Evolutionary conservation across 2,113 vertebrate genomes (phyloP), one percentile per base, ranked within the genome.

Genomic region (Dinomys branickii): DNA sequence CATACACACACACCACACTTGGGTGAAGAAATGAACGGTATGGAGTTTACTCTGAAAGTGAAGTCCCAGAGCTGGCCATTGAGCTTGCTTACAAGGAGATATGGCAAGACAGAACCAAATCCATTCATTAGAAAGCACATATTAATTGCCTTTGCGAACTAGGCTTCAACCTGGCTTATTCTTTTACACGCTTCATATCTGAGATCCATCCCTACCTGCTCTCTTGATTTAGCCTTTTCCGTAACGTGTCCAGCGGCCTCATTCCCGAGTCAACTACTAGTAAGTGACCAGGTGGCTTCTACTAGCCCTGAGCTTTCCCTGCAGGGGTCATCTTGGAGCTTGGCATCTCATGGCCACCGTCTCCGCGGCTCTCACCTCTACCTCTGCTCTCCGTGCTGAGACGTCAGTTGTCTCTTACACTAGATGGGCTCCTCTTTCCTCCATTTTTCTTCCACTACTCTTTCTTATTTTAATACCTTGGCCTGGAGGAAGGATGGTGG

Each of bases 111-210:
- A 50, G 52, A 65, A 47, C 2, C 13, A 61, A 77, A 30, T 17
- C 7, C 14, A 78, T 75, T 77, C 35, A 59, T 13, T 91, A 82
- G 65, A 83, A 54, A 54, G 26, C 13, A 47, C 30, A 33, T 69
- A 44, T 87, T 90, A 85, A 24, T 90, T 84, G n/a, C 33, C 3
- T 59, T 73, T 93, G 77, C 47, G 67, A 94, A 38, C 38, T 73
- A 50, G 41, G 33, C 35, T 96, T 93, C 33, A 7, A n/a, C 20
- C 77, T 73, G 41, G 56, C 24, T 67, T 61, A n/a, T 35, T 85
- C 63, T 65, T 19, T 41, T 54, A 17, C 1, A 5, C 17, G 14
- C 26, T 30, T 41, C 13, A 13, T 24, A 20, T 50, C 19, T 28
- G 47, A 77, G 19, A 4, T 85, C 78, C 56, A 5, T 58, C 3